These are phyloP conservation scores for Tapirus indicus DNA, from an alignment of 2,797 vertebrate genomes.

Conservation along the genomic window DNA sequence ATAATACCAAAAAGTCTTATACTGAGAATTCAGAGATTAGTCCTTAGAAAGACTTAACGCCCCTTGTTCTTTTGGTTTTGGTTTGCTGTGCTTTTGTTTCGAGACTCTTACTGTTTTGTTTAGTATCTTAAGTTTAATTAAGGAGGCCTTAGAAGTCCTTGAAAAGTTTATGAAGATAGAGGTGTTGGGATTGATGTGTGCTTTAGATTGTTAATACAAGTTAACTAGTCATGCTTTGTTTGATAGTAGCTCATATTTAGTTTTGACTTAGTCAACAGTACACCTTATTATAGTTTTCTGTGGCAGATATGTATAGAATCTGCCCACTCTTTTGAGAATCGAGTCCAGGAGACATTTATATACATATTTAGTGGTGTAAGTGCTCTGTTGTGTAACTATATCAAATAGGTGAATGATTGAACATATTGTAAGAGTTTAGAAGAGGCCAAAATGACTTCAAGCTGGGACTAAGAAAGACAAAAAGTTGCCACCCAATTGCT, in stretches of 20 bases:
- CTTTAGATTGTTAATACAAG: neutral
- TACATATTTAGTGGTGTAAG: neutral
- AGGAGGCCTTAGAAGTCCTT: neutral
- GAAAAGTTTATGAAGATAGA: neutral
- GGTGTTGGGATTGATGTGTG: neutral
- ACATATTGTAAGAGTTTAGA: neutral
- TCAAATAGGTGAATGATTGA: neutral
- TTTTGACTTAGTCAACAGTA: neutral
- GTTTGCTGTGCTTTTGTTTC: neutral
- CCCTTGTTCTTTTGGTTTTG: neutral
- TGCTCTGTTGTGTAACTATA: neutral
- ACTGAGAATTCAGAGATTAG: slow-evolving; percentile 3
- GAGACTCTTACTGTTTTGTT: neutral
- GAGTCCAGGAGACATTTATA: neutral
- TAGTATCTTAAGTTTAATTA: neutral
- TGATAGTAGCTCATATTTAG: neutral
- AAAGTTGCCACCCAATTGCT: neutral
- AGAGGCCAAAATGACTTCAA: neutral
- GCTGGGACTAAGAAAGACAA: neutral
- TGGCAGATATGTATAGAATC: neutral
- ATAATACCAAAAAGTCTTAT: neutral
- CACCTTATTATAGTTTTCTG: neutral
- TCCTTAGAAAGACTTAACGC: neutral
- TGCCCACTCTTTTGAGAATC: neutral
- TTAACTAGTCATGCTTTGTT: neutral